Percentiles rank a stretch among this genome's conserved stretches.
Evolutionary conservation across 2,888 invertebrate species (phyloP).

Genomic region (Amphipyra tragopoginis): DNA sequence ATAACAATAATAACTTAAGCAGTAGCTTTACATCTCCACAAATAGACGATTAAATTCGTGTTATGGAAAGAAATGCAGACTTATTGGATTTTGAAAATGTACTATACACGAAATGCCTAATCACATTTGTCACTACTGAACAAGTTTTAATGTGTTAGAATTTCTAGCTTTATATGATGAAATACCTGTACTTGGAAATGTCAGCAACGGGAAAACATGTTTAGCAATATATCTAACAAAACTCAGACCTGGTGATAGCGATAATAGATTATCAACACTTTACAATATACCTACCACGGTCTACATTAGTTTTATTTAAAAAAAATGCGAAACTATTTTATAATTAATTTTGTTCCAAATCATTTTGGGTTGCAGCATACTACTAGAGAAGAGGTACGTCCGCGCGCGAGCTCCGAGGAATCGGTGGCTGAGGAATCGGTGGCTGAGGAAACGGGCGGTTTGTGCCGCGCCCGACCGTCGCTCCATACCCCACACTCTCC

Average conservation of each 20-base stretch:
- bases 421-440: too few species aligned
- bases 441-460: too few species aligned
- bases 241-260: slow-evolving; percentile 1
- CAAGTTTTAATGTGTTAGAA: not conserved
- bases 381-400: not conserved
- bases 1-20: not conserved
- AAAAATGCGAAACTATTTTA: not conserved
- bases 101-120: slow-evolving; percentile 1
- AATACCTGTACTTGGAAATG: slow-evolving; percentile 1
- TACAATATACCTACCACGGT: slow-evolving; percentile 2
- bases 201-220: not conserved
- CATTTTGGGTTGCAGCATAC: slow-evolving; percentile 1
- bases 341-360: not conserved
- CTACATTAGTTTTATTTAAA: not conserved
- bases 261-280: slow-evolving; percentile 1
- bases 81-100: slow-evolving; percentile 1
- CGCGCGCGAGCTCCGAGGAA: too few species aligned
- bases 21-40: slow-evolving; percentile 1
- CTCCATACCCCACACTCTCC: too few species aligned
- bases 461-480: too few species aligned
- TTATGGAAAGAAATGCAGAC: slow-evolving; percentile 2
- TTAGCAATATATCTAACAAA: slow-evolving; percentile 1
- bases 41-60: slow-evolving; percentile 1
- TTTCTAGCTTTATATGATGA: slow-evolving; percentile 1
- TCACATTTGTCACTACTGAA: not conserved